Conservation (phyloP, 1,140 invertebrate genomes). For the Cepaea nemoralis region DNA sequence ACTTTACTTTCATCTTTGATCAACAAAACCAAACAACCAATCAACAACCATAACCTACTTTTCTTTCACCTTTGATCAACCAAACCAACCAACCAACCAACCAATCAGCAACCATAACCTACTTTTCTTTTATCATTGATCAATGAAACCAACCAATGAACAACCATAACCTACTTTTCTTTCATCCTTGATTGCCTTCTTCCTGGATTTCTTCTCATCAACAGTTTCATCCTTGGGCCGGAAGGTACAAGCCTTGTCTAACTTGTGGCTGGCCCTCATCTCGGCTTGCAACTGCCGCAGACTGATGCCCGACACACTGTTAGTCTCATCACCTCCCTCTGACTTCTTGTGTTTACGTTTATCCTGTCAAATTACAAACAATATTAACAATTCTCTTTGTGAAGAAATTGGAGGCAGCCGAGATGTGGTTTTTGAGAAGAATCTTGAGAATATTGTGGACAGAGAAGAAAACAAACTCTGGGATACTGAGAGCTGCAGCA, state of each 20-base stretch:
- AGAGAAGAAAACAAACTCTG: no score
- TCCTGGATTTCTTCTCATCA: conserved; percentile 85
- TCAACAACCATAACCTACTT: neutral
- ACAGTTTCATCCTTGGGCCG: conserved; percentile 84
- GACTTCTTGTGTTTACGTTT: neutral
- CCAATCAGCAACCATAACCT: neutral
- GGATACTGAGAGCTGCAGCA: no score
- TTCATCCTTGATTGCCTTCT: conserved; percentile 86
- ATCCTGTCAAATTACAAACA: no score
- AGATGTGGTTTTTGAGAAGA: no score
- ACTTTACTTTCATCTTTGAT: neutral
- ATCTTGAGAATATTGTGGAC: no score
- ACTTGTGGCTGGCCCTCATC: conserved; percentile 41
- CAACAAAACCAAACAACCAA: neutral
- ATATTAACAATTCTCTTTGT: no score
- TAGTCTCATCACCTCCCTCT: neutral
- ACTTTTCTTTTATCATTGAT: neutral
- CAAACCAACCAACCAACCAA: no score
- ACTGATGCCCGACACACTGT: conserved; percentile 46
- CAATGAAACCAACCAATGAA: neutral
- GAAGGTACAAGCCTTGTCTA: conserved; percentile 60
- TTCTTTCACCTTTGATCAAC: neutral
- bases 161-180: conserved; percentile 75
- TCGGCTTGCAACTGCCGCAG: conserved; percentile 54
- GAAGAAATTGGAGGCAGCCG: no score